phyloP scores from a whole-genome alignment of 2,113 vertebrate species.

The Micromys minutus region DNA sequence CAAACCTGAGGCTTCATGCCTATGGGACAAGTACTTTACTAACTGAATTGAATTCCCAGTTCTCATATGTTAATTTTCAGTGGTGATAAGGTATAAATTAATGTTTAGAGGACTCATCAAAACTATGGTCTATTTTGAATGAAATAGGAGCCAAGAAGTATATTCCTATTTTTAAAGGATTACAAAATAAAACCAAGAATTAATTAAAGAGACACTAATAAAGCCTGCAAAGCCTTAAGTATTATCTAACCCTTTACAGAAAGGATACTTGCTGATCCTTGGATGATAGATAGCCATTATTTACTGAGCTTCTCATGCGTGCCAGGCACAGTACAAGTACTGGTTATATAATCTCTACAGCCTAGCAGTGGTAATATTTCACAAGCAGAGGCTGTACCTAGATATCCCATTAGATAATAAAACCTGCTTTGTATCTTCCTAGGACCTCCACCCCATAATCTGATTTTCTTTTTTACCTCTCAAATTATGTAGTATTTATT shows the following conservation, averaged over 20 bases:
- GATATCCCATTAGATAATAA: neutral
- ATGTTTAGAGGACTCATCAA: constrained; percentile 2
- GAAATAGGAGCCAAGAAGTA: neutral
- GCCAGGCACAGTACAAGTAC: neutral
- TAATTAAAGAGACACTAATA: neutral
- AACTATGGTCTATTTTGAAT: neutral
- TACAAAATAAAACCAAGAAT: constrained; percentile 35
- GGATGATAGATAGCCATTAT: neutral
- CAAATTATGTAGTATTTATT: neutral
- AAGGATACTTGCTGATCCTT: neutral
- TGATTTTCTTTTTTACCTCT: constrained; percentile 25
- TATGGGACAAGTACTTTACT: neutral
- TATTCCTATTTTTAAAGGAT: constrained; percentile 33
- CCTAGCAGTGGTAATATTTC: neutral
- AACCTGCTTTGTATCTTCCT: neutral
- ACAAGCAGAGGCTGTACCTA: neutral
- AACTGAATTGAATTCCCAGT: neutral
- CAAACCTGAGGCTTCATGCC: neutral
- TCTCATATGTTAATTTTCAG: neutral
- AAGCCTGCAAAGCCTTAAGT: neutral
- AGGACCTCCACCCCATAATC: neutral
- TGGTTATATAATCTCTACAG: neutral
- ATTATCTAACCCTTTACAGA: neutral
- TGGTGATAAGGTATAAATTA: constrained; percentile 16
- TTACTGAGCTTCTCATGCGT: neutral